phyloP scores from a whole-genome alignment of 2,797 vertebrate genomes.

The Characodon lateralis region DNA sequence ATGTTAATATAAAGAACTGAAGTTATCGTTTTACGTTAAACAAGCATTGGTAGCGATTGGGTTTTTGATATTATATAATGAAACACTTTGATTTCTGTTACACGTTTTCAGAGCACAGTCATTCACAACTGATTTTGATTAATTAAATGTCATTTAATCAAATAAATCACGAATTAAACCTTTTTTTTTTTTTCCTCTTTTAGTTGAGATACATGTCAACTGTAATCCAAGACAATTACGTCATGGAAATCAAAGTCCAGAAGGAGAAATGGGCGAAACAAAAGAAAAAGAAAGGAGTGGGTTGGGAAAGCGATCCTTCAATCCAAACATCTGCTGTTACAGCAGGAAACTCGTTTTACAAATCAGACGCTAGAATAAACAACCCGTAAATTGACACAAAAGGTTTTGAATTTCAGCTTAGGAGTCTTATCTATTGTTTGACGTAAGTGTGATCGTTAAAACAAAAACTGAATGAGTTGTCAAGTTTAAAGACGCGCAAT shows the following conservation, averaged over 20 bases:
- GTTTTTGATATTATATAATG: neutral
- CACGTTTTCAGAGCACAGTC: neutral
- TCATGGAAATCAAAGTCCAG: conserved; percentile 83
- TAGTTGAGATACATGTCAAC: conserved; percentile 47
- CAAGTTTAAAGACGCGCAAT: neutral
- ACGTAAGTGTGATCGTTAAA: neutral
- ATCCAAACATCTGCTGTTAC: neutral
- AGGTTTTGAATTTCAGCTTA: neutral
- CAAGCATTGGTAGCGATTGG: neutral
- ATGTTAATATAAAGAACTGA: neutral
- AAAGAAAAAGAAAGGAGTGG: conserved; percentile 54
- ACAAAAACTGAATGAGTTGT: neutral
- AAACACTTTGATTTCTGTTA: neutral
- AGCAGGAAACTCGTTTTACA: neutral
- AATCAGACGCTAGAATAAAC: conserved; percentile 20
- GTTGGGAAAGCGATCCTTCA: neutral
- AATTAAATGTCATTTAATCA: neutral
- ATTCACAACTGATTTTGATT: neutral
- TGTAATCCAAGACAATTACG: conserved; percentile 78
- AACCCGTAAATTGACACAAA: conserved; percentile 4
- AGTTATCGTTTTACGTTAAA: neutral
- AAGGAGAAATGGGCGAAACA: conserved; percentile 75
- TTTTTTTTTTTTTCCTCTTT: neutral
- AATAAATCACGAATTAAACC: neutral
- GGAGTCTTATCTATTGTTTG: neutral